Evolutionary conservation across 2,888 invertebrate species (phyloP).

Genomic region (Pedicia rivosa): DNA sequence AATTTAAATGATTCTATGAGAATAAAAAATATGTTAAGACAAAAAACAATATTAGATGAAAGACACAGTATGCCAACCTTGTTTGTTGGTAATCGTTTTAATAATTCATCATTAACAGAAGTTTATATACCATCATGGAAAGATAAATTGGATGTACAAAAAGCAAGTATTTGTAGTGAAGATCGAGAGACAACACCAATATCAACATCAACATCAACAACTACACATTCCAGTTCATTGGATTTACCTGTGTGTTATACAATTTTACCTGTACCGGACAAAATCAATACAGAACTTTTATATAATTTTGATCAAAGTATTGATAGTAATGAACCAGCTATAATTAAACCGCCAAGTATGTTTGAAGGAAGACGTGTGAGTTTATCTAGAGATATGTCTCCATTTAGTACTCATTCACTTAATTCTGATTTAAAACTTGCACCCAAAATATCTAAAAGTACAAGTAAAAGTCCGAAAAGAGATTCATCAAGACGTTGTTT

Average conservation of each 20-base stretch:
- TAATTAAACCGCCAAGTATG: constrained; percentile 40
- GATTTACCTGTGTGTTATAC: constrained; percentile 32
- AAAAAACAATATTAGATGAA: constrained; percentile 26
- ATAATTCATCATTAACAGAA: constrained; percentile 35
- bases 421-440: constrained; percentile 38
- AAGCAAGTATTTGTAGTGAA: constrained; percentile 19
- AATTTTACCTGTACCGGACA: constrained; percentile 33
- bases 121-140: constrained; percentile 38
- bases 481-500: constrained; percentile 32
- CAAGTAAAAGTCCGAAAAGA: constrained; percentile 8
- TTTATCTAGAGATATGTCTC: constrained; percentile 14
- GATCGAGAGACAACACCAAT: constrained; percentile 6
- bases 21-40: constrained; percentile 27
- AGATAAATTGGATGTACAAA: constrained; percentile 21
- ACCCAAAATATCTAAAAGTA: constrained; percentile 10
- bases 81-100: constrained; percentile 41
- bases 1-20: constrained; percentile 44
- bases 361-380: constrained; percentile 34
- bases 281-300: constrained; percentile 35
- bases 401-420: constrained; percentile 35
- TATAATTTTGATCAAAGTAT: constrained; percentile 30
- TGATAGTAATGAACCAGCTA: constrained; percentile 17
- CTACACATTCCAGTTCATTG: constrained; percentile 39
- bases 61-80: constrained; percentile 52
- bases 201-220: constrained; percentile 17